These are phyloP conservation scores for Champsocephalus esox DNA, from an alignment of 2,797 vertebrate species.

Conservation along the genomic window DNA sequence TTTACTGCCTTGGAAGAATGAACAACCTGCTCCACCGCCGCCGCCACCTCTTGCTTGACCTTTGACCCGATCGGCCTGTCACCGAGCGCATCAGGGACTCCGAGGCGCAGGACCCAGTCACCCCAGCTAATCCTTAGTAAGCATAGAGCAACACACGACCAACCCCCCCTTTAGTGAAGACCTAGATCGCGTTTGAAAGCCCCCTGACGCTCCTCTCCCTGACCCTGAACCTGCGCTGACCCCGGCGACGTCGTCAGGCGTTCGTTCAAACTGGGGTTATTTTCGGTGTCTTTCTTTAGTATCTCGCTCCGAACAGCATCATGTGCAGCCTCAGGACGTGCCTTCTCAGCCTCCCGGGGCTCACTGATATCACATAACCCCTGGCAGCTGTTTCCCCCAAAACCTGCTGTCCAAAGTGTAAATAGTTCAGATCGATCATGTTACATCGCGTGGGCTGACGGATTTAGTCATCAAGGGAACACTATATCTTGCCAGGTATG, in stretches of 20 bases:
- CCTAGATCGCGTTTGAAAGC: constrained; percentile 15
- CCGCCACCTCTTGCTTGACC: constrained; percentile 32
- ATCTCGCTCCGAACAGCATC: constrained; percentile 56
- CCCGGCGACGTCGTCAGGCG: constrained; percentile 24
- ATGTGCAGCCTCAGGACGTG: constrained; percentile 51
- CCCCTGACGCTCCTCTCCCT: constrained; percentile 18
- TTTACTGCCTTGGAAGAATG: constrained; percentile 72
- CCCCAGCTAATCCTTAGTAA: constrained; percentile 61
- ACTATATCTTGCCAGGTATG: constrained; percentile 68
- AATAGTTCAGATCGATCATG: constrained; percentile 75
- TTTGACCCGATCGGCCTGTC: constrained; percentile 55
- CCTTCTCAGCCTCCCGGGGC: constrained; percentile 58
- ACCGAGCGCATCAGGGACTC: constrained; percentile 29
- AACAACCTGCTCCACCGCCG: constrained; percentile 20
- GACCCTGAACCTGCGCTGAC: constrained; percentile 57
- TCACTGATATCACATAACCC: constrained; percentile 72
- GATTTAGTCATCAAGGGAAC: constrained; percentile 73
- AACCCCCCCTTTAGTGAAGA: not conserved
- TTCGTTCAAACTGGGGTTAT: constrained; percentile 43
- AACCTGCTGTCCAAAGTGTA: constrained; percentile 66
- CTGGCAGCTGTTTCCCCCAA: constrained; percentile 74
- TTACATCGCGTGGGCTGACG: constrained; percentile 70
- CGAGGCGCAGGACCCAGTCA: constrained; percentile 31
- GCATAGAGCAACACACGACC: constrained; percentile 18
- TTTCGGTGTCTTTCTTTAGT: constrained; percentile 52